phyloP scores from a whole-genome alignment of 1,140 invertebrate species.

The Copidosoma floridanum region DNA sequence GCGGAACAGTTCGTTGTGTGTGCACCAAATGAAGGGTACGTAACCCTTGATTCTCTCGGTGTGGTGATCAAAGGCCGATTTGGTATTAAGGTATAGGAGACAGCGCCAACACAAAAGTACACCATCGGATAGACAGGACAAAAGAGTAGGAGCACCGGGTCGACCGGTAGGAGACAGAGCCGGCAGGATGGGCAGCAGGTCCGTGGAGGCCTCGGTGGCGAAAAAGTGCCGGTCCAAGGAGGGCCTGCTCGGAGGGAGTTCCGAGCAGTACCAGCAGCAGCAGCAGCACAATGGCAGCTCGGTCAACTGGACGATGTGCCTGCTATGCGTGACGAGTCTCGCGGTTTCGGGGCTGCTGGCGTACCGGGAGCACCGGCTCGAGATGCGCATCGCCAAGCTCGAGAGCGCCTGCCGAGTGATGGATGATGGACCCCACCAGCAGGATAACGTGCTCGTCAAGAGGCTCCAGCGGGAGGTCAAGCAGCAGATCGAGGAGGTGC shows the following conservation, averaged over 20 bases:
- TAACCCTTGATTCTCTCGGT: conserved; percentile 4
- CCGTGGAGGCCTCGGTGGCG: conserved; percentile 32
- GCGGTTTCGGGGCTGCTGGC: conserved; percentile 43
- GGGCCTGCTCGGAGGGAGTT: conserved; percentile 4
- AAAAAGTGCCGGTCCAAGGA: conserved; percentile 38
- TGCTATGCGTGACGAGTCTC: conserved; percentile 48
- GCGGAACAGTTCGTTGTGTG: too few species aligned
- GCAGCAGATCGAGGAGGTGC: conserved; percentile 24
- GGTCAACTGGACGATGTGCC: conserved; percentile 45
- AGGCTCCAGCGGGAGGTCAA: conserved; percentile 39
- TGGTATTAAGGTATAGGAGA: too few species aligned
- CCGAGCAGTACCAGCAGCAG: not conserved
- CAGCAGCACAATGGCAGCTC: not conserved
- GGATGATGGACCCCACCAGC: conserved; percentile 15
- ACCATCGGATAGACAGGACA: too few species aligned
- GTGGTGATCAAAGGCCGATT: not conserved
- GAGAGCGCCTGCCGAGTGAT: conserved; percentile 36
- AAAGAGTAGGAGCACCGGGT: not conserved
- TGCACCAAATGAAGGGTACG: too few species aligned
- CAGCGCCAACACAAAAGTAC: too few species aligned
- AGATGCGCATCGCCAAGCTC: conserved; percentile 45
- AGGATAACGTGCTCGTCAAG: conserved; percentile 28
- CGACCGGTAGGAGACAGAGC: conserved; percentile 17
- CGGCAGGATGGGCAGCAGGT: conserved; percentile 8
- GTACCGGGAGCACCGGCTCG: conserved; percentile 46